These are phyloP conservation scores for Hyles vespertilio DNA, from an alignment of 1,140 invertebrate genomes.

Conservation along the genomic window DNA sequence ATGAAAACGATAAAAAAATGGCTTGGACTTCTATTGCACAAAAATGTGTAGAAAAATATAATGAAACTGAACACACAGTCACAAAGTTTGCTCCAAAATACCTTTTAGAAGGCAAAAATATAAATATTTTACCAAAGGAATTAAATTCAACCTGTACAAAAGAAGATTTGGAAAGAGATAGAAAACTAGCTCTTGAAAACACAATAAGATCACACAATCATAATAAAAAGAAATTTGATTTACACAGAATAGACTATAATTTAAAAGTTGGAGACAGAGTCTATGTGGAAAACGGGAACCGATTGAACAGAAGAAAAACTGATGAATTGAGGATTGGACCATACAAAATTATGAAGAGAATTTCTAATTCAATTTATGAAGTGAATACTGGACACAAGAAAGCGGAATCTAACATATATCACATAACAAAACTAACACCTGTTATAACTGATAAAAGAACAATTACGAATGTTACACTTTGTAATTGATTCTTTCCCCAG, in stretches of 20 bases:
- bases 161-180: constrained; percentile 7
- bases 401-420: constrained; percentile 30
- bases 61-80: constrained; percentile 7
- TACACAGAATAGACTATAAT: constrained; percentile 5
- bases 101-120: constrained; percentile 8
- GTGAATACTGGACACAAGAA: constrained; percentile 32
- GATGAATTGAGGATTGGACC: constrained; percentile 17
- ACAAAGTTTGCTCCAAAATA: constrained; percentile 9
- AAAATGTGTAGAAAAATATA: constrained; percentile 6
- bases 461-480: background rate
- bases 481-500: background rate
- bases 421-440: constrained; percentile 29
- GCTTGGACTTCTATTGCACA: constrained; percentile 9
- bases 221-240: constrained; percentile 10
- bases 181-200: constrained; percentile 9
- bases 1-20: constrained; percentile 10
- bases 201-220: constrained; percentile 10
- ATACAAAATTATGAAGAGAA: constrained; percentile 22
- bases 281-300: constrained; percentile 14
- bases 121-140: constrained; percentile 8
- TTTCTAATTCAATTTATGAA: constrained; percentile 34
- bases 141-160: background rate
- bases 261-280: constrained; percentile 10
- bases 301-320: constrained; percentile 10
- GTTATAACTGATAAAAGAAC: constrained; percentile 18